These are phyloP conservation scores for Helicoverpa zea DNA, from an alignment of 1,140 invertebrate genomes.

Conservation along the genomic window DNA sequence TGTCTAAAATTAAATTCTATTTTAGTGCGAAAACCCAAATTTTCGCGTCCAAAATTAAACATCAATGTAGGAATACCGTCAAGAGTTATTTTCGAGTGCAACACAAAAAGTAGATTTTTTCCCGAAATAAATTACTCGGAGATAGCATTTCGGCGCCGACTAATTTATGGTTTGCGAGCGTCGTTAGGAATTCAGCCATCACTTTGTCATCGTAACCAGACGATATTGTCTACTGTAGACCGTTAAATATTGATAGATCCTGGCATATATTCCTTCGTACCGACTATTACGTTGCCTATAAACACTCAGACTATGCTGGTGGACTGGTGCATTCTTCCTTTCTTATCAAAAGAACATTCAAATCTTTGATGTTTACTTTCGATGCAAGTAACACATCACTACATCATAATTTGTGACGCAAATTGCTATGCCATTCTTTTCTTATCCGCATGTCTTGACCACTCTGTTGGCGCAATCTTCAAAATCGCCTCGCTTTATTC, in stretches of 20 bases:
- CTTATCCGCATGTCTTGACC: not conserved
- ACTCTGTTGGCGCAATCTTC: not conserved
- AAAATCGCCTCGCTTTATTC: not conserved
- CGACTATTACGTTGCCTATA: too few species aligned
- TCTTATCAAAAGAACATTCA: too few species aligned
- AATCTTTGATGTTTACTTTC: too few species aligned
- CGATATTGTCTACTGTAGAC: not conserved
- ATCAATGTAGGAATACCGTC: conserved; percentile 24
- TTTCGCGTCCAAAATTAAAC: conserved; percentile 42
- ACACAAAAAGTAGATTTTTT: conserved; percentile 42
- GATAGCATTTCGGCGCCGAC: conserved; percentile 26
- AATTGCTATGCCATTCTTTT: not conserved
- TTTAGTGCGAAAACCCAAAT: conserved; percentile 23
- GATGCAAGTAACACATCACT: not conserved
- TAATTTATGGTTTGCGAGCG: conserved; percentile 22
- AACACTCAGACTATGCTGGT: too few species aligned
- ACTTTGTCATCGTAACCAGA: conserved; percentile 11
- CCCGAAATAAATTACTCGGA: conserved; percentile 1
- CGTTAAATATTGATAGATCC: not conserved
- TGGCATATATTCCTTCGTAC: not conserved
- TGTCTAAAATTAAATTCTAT: conserved; percentile 34
- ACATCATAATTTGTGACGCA: not conserved
- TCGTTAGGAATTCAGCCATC: conserved; percentile 17
- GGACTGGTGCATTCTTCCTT: too few species aligned
- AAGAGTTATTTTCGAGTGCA: conserved; percentile 44